Evolutionary conservation across 1,140 invertebrate genomes (phyloP), one percentile per base, ranked within the genome.

Genomic region (Episyrphus balteatus): DNA sequence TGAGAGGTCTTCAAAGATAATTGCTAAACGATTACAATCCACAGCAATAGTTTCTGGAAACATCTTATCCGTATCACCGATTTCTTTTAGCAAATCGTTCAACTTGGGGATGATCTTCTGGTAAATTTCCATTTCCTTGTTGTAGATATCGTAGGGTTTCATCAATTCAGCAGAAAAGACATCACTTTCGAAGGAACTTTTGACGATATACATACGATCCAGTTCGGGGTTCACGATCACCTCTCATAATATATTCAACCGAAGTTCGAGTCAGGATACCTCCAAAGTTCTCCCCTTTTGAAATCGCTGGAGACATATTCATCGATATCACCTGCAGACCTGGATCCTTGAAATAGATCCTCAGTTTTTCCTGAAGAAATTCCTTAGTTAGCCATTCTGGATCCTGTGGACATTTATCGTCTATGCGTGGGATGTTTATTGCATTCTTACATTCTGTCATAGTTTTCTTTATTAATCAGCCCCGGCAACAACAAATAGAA

Each of bases 281-380:
- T 7, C 60, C 64, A 38, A 56, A 68, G 19, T 68, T 68, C 38
- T 68, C 65, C 5, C 65, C 64, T n/a, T 60, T 56, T n/a, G 54
- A 55, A n/a, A 62, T 41, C 3, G 65, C 65, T 7, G 61, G 60
- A 46, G 55, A 56, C 7, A 58, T 44, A 18, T 56, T 37, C 18
- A 67, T 48, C 14, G 53, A 26, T 3, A 44, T 31, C 12, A 66
- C 52, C 8, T 45, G 8, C 3, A 67, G 17, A 0, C 21, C 8
- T 0, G 42, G 21, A 36, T 63, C 60, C 30, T 65, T 52, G 38
- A 58, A 50, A 47, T 61, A 48, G 0, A 33, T 38, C 13, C 51
- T 51, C n/a, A 67, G 45, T 0, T 55, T 55, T 18, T 62, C 49
- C 49, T 58, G 51, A 9, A 67, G 44, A 14, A 65, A 66, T 5